Conservation (phyloP, 2,113 vertebrate species). For the Chauna torquata region DNA sequence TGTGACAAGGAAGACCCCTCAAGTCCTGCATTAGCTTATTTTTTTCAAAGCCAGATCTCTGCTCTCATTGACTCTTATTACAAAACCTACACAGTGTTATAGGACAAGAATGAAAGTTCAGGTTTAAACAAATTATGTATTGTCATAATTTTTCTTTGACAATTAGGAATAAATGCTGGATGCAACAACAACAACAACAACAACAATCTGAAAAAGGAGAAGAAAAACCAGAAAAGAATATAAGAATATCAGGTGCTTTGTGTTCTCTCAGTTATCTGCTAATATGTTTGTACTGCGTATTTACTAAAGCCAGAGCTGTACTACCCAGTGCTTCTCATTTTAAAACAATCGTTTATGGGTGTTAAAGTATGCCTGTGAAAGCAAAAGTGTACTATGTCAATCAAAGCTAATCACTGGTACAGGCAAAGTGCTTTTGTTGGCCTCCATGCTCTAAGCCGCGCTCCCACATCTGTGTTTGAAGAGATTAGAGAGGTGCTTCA, state of each 20-base stretch:
- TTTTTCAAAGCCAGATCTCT: background rate
- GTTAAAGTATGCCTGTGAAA: slow-evolving; percentile 75
- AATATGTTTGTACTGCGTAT: slow-evolving; percentile 42
- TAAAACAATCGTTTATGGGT: slow-evolving; percentile 79
- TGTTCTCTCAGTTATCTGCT: slow-evolving; percentile 54
- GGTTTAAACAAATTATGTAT: background rate
- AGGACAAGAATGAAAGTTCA: background rate
- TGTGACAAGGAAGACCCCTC: background rate
- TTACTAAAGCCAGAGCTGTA: slow-evolving; percentile 52
- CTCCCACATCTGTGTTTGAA: slow-evolving; percentile 85
- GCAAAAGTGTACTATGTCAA: slow-evolving; percentile 81
- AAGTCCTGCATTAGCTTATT: background rate
- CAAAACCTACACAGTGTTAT: background rate
- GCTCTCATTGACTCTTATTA: background rate
- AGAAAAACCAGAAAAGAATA: slow-evolving; percentile 1
- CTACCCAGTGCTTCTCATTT: slow-evolving; percentile 71
- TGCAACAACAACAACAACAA: background rate
- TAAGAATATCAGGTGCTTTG: background rate
- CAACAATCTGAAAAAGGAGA: background rate
- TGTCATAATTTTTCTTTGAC: background rate
- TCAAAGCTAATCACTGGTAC: slow-evolving; percentile 85
- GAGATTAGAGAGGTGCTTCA: slow-evolving; percentile 85
- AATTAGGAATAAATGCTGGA: slow-evolving; percentile 15
- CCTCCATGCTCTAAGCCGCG: slow-evolving; percentile 79
- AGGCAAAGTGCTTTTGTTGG: slow-evolving; percentile 82